A percentile compares a stretch with the other conserved stretches of the same genome.
These are phyloP conservation scores for Spialia ferax DNA, from an alignment of 2,888 invertebrate species.

Conservation along the genomic window DNA sequence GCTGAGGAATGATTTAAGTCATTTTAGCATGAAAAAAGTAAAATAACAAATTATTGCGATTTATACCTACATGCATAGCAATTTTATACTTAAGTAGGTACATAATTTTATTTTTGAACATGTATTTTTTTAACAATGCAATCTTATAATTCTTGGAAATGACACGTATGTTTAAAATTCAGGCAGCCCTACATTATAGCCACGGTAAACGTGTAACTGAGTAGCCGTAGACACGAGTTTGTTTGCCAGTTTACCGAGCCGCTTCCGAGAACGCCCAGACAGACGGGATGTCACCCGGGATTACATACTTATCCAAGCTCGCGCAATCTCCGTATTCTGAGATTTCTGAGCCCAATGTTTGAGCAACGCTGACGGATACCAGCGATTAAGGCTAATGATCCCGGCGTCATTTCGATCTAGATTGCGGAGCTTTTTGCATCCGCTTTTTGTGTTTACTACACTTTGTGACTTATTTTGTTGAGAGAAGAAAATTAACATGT, in stretches of 20 bases:
- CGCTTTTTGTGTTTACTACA: slow-evolving; percentile 9
- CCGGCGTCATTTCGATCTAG: slow-evolving; percentile 20
- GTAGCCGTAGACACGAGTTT: slow-evolving; percentile 79
- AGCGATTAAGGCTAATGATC: slow-evolving; percentile 39
- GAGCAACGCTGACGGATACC: slow-evolving; percentile 28
- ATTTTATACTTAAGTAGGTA: too few relatives aligned
- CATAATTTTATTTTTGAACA: too few relatives aligned
- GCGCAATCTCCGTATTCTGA: slow-evolving; percentile 17
- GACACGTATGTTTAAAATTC: not conserved
- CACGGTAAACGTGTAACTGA: slow-evolving; percentile 80
- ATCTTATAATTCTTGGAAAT: not conserved
- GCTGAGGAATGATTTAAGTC: too few relatives aligned
- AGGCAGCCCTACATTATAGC: slow-evolving; percentile 27
- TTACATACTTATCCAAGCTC: slow-evolving; percentile 35
- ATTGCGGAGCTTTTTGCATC: slow-evolving; percentile 25
- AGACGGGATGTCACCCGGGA: slow-evolving; percentile 35
- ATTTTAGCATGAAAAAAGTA: too few relatives aligned
- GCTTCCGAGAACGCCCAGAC: slow-evolving; percentile 65
- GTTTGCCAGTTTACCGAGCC: slow-evolving; percentile 70
- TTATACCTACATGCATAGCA: too few relatives aligned
- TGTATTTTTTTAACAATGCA: too few relatives aligned
- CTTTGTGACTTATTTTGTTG: slow-evolving; percentile 18
- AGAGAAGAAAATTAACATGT: not conserved
- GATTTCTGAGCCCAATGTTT: slow-evolving; percentile 15
- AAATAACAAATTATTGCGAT: too few relatives aligned